A percentile compares a stretch with the other conserved stretches of the same genome.
phyloP scores from a whole-genome alignment of 2,888 invertebrate genomes.

The Eumacrocentrus americanus region DNA sequence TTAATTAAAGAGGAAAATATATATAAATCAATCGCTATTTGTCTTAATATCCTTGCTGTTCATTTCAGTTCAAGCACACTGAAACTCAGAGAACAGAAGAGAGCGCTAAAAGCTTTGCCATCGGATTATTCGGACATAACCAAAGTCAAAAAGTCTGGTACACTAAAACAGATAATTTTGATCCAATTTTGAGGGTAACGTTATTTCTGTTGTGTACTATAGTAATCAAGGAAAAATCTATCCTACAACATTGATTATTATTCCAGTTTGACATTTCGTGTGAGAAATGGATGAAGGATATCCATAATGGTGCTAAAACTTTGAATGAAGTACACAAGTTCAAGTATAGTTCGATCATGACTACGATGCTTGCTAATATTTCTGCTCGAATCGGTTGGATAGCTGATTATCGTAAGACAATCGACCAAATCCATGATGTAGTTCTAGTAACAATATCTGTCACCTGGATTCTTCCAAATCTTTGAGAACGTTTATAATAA shows the following conservation, averaged over 20 bases:
- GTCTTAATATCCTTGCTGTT: too few species aligned
- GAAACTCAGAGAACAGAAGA: conserved; percentile 76
- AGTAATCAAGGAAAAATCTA: conserved; percentile 43
- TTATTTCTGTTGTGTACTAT: too few species aligned
- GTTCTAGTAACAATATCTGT: neutral
- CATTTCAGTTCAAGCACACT: conserved; percentile 76
- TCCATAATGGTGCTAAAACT: neutral
- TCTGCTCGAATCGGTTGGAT: neutral
- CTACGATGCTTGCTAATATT: neutral
- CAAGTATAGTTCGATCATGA: neutral
- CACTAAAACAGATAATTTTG: conserved; percentile 69
- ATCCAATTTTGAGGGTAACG: conserved; percentile 74
- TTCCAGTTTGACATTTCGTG: neutral
- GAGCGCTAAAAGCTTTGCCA: conserved; percentile 77
- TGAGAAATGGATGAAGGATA: neutral
- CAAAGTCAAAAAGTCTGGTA: conserved; percentile 69
- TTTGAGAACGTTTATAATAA: too few species aligned
- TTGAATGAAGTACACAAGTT: neutral
- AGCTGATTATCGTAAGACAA: neutral
- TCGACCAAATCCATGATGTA: neutral
- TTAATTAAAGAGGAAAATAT: too few species aligned
- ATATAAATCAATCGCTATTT: too few species aligned
- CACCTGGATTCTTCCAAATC: too few species aligned
- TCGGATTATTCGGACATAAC: conserved; percentile 75
- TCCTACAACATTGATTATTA: neutral